Percentiles rank a stretch among this genome's conserved stretches.
phyloP scores from a whole-genome alignment of 2,797 vertebrate genomes.

The Natrix natrix region DNA sequence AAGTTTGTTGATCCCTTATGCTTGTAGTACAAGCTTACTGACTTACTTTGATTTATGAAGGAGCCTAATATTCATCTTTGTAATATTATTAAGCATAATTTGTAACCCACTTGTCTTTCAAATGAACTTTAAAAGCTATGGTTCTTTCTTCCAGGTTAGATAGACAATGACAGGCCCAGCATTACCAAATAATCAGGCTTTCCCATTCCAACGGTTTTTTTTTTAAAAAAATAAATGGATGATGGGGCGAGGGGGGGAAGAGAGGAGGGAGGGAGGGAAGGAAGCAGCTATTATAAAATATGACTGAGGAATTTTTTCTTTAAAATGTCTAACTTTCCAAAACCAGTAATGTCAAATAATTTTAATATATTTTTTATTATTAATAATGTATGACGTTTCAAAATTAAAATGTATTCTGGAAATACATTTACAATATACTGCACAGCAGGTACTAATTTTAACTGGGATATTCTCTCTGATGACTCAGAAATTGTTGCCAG shows the following conservation, averaged over 20 bases:
- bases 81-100: background rate
- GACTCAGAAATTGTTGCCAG: background rate
- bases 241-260: background rate
- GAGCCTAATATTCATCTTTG: background rate
- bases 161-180: background rate
- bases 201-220: background rate
- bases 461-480: background rate
- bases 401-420: background rate
- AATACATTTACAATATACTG: background rate
- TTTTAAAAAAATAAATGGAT: background rate
- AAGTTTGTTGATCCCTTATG: background rate
- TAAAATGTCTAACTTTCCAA: background rate
- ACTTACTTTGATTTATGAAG: background rate
- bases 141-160: background rate
- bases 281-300: background rate
- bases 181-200: background rate
- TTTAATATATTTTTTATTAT: background rate
- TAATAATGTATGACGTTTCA: background rate
- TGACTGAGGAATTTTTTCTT: background rate
- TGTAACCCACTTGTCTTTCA: background rate
- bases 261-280: background rate
- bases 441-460: background rate
- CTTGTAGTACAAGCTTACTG: background rate
- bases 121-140: background rate
- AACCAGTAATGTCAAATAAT: background rate